A percentile compares a stretch with the other conserved stretches of the same genome.
phyloP scores from a whole-genome alignment of 2,113 vertebrate genomes.

The Neogobius melanostomus region DNA sequence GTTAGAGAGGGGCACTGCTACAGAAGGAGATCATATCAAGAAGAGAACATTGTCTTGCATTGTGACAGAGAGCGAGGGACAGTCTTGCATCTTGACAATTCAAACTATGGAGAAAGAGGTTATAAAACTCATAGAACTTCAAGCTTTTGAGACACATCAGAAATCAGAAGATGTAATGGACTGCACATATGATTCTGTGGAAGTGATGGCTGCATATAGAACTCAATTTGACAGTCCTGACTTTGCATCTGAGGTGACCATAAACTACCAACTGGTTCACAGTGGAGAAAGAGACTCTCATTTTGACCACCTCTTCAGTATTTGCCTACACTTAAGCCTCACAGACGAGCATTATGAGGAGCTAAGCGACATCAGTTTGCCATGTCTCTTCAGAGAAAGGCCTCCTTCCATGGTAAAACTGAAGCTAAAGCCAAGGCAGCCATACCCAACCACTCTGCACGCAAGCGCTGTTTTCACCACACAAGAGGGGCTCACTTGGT shows the following conservation, averaged over 20 bases:
- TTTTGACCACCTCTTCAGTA: constrained; percentile 78
- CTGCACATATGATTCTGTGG: background rate
- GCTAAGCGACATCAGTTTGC: constrained; percentile 75
- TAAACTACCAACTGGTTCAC: constrained; percentile 74
- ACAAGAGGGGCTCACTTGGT: constrained; percentile 76
- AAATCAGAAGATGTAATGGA: background rate
- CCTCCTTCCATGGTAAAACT: constrained; percentile 64
- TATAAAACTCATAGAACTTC: constrained; percentile 59
- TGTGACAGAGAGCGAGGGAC: constrained; percentile 80
- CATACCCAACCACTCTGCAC: constrained; percentile 72
- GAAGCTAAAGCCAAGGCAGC: constrained; percentile 74
- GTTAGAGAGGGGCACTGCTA: constrained; percentile 60
- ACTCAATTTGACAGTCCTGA: constrained; percentile 57
- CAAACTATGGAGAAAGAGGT: constrained; percentile 63
- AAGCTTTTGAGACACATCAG: fast-evolving
- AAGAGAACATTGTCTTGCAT: constrained; percentile 77
- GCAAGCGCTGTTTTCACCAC: constrained; percentile 79
- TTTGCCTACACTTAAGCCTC: constrained; percentile 80
- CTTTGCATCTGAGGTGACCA: constrained; percentile 63
- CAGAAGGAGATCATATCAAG: constrained; percentile 66
- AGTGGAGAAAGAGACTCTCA: constrained; percentile 25
- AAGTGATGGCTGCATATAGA: constrained; percentile 59
- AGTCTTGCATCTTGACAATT: constrained; percentile 73
- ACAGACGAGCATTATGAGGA: constrained; percentile 72
- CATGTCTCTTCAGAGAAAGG: constrained; percentile 72